Evolutionary conservation across 1,140 invertebrate genomes (phyloP), one percentile per base, ranked within the genome.

Genomic region (Phortica variegata): DNA sequence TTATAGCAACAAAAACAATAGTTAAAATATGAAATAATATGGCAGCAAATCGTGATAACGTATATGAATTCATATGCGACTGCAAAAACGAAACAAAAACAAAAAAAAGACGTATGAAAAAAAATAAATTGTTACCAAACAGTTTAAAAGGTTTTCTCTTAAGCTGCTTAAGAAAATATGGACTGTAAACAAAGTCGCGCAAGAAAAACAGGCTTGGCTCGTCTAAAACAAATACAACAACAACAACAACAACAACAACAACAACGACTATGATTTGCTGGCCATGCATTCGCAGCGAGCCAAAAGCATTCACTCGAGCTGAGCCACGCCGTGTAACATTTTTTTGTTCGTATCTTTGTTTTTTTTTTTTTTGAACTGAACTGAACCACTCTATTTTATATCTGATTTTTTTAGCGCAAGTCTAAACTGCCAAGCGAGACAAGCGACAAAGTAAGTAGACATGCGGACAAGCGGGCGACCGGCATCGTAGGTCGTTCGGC

Each of bases 21-120:
- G 47, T 43, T 47, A 61, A 51, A 52, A 61, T 63, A 56, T 57
- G 60, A 66, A 68, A 66, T 66, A 66, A 66, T 66, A 66, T 66
- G 63, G 60, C 63, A 63, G 68, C 63, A 68, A 66, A 66, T 66
- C 63, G 63, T 66, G 63, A 66, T 66, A 66, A 66, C n/a, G n/a
- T n/a, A n/a, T n/a, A 10, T 26, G 10, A 26, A 26, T 6, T 26
- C 10, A 6, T 26, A 26, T 26, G 63, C 63, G 63, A 66, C 58
- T 63, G 63, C 60, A 60, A 60, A 48, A 10, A 15, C 33, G 16
- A 38, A 38, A 38, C 57, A 48, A 57, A 61, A 61, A 55, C 41
- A 51, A 50, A 21, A 50, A 44, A 26, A 49, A 32, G 9, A 34
- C n/a, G n/a, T n/a, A n/a, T n/a, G n/a, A n/a, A n/a, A n/a, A n/a